Evolutionary conservation across 2,888 invertebrate genomes (phyloP).

Genomic region (Auanema freiburgensis): DNA sequence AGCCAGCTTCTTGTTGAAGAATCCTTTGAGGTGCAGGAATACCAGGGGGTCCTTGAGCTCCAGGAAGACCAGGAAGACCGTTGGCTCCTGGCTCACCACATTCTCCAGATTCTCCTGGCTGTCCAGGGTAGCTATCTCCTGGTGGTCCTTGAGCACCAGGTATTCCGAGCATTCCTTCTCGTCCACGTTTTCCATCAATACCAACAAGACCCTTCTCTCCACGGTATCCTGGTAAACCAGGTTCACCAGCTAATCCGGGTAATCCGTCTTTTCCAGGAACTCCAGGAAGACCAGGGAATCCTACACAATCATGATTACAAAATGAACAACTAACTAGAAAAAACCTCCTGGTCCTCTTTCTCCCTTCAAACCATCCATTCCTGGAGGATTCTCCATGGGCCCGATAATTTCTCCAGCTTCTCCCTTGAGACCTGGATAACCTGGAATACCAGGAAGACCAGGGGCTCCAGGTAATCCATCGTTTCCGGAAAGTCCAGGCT

Average conservation of each 20-base stretch:
- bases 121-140: constrained; percentile 64
- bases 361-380: constrained; percentile 58
- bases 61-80: constrained; percentile 50
- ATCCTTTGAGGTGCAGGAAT: constrained; percentile 29
- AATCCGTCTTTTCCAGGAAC: constrained; percentile 26
- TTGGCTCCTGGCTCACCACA: constrained; percentile 49
- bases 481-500: constrained; percentile 41
- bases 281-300: constrained; percentile 26
- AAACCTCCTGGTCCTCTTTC: constrained; percentile 54
- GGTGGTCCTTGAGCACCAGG: constrained; percentile 55
- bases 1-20: constrained; percentile 27
- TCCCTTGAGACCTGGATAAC: constrained; percentile 60
- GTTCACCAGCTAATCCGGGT: constrained; percentile 36
- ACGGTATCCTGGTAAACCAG: constrained; percentile 50
- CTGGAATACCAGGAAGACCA: constrained; percentile 53
- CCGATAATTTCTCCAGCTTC: constrained; percentile 63
- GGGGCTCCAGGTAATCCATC: constrained; percentile 47
- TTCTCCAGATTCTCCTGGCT: constrained; percentile 43
- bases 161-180: constrained; percentile 49
- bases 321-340: no score
- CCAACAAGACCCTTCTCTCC: constrained; percentile 56
- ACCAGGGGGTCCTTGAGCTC: constrained; percentile 45
- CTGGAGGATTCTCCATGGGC: constrained; percentile 63
- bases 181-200: constrained; percentile 59
- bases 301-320: no score